Evolutionary conservation across 2,888 invertebrate species (phyloP), one percentile per base, ranked within the genome.

Genomic region (Acleris literana): DNA sequence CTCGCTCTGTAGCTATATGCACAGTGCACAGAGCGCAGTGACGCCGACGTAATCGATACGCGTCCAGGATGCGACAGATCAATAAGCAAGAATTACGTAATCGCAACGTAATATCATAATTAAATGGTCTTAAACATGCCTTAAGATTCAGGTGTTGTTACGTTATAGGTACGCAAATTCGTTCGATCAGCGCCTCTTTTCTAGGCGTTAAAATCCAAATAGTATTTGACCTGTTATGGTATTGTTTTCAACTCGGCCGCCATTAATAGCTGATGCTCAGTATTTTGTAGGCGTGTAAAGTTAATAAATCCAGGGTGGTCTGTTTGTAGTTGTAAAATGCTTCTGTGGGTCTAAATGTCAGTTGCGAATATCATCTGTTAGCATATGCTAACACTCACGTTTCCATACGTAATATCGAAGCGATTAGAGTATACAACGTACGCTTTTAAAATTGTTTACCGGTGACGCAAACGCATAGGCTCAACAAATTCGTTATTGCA

Each of bases 51-150:
- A 43, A 39, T 39, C 49, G 48, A 49, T 20, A 43, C 17, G 16
- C 51, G 20, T 18, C 60, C 56, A 44, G 59, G 53, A 61, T 22
- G 18, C 53, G 43, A 49, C 29, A 56, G 53, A 65, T 65, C 65
- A 61, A 61, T 65, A 61, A 18, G 55, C 63, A 62, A 20, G 7
- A 16, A 39, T 65, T 65, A 60, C 60, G 60, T 56, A 65, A 65
- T n/a, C 53, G 20, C 39, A 58, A 11, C 20, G 49, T n/a, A 44
- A 52, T 65, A 46, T 61, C 22, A 66, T 66, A 55, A 33, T 33
- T 9, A 33, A 33, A 65, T 51, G 61, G 44, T 56, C 44, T 46
- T 60, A 29, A 60, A 57, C 60, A 51, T 44, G 61, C 46, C 39
- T 56, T 65, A 46, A 56, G 46, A 44, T 52, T 56, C 52, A 56